Evolutionary conservation across 2,888 invertebrate species (phyloP), one percentile per base, ranked within the genome.

Genomic region (Ctena decussata): DNA sequence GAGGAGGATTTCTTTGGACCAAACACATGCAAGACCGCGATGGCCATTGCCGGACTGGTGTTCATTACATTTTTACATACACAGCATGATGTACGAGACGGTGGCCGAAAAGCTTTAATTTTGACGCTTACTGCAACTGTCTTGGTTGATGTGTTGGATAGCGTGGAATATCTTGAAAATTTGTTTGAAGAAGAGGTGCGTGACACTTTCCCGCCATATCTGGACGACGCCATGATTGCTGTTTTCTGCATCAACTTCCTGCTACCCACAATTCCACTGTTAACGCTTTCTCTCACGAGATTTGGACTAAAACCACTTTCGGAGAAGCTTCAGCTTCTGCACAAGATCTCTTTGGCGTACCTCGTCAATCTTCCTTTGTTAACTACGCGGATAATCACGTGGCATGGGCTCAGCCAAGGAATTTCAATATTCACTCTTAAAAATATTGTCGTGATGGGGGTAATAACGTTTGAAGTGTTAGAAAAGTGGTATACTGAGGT

Each of bases 91-190:
- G 95, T 96, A 15, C 94, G 95, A 53, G 93, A 96, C n/a, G 95
- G 96, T 57, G 95, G 96, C 5, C 95, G 96, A 32, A 96, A 96
- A 85, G 92, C 95, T 5, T 96, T 96, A 91, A 96, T 97, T 77
- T 12, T 71, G 2, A 96, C 96, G 41, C 92, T 97, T 24, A 96
- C 96, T 71, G 96, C 96, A 37, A 96, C 96, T 41, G 96, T 96
- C 21, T 96, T 96, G 5, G 95, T 97, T 77, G 97, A 97, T 94
- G 96, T 97, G 60, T 94, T 97, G 46, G 97, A 97, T 92, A 96
- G 96, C n/a, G 96, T 97, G 35, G 96, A 96, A 73, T 96, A 96
- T 85, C 93, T 97, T 41, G 96, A 96, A n/a, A 93, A 96, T n/a
- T 94, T 97, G 0, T 96, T 96, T 89, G 91, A 94, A 70, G 82